Evolutionary conservation across 2,113 vertebrate species (phyloP).

Genomic region (Halichoerus grypus): DNA sequence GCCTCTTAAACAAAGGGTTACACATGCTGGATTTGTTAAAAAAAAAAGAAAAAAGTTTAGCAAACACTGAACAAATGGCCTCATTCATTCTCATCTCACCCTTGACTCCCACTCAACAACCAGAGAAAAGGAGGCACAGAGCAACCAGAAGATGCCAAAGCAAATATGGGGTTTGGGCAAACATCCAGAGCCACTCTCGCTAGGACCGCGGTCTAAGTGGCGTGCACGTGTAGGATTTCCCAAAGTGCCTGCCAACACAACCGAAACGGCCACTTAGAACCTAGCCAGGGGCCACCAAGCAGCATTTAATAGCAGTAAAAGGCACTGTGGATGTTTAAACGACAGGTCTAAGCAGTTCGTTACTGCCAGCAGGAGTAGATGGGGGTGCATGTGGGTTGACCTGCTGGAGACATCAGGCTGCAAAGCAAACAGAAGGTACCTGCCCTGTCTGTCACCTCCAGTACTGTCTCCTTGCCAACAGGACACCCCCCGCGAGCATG

Average conservation of each 20-base stretch:
- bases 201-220: fast-evolving
- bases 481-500: neutral
- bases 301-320: neutral
- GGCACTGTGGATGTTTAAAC: neutral
- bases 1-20: neutral
- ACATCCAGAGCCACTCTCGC: neutral
- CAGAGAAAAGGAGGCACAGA: neutral
- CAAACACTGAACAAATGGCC: neutral
- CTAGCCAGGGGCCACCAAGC: neutral
- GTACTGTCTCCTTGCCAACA: neutral
- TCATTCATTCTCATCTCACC: neutral
- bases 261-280: neutral
- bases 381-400: neutral
- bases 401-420: neutral
- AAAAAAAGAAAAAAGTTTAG: neutral
- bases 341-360: neutral
- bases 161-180: neutral
- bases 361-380: neutral
- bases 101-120: neutral
- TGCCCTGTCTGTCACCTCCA: neutral
- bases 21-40: neutral
- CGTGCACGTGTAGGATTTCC: neutral
- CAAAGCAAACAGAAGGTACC: neutral
- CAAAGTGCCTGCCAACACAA: neutral
- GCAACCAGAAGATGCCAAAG: neutral